Base-by-base conservation (phyloP, 2,888 invertebrate species). In the Spodoptera exigua region DNA sequence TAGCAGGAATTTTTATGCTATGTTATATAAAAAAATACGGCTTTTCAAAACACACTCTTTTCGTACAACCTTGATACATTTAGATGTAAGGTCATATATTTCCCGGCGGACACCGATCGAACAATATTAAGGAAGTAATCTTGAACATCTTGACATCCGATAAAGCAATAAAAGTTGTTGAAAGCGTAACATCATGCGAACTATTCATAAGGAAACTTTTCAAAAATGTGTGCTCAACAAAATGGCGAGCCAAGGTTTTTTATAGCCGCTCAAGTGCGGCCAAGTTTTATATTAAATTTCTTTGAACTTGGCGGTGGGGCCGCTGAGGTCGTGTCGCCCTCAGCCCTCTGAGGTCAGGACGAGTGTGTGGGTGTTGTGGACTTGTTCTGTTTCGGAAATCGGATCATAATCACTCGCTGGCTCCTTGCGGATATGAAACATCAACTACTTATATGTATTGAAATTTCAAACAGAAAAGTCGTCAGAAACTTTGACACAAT, bases 231-330 rank as follows among this genome's bases (percentile, higher is more conserved):
- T 36, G 51, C 37, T 34, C 41, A 43, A 45, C 56, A 51, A 51
- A 62, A 63, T 62, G 70, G 53, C 3, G 7, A 45, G 48, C 40
- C 39, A 32, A 13, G 69, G 16, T 61, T 68, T 69, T 73, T 70
- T 70, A 44, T 32, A 44, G 43, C 34, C 44, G 14, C 39, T 14
- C 44, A 54, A 68, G 55, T 71, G 21, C 35, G 18, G 35, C 56
- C 40, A 78, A 75, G 73, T 76, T 73, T 78, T 68, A 75, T 78
- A 76, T 76, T 76, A 78, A 78, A 76, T 78, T 76, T 78, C 79
- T 76, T 74, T 72, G 55, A 53, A 74, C 60, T 73, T 67, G 68
- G 70, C 51, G 52, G n/a, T 11, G 44, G 27, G 41, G 14, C n/a
- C 18, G 43, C 9, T 40, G 47, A 36, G 52, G 62, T 61, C 49